Evolutionary conservation across 2,113 vertebrate species (phyloP).

Genomic region (Eonycteris spelaea): DNA sequence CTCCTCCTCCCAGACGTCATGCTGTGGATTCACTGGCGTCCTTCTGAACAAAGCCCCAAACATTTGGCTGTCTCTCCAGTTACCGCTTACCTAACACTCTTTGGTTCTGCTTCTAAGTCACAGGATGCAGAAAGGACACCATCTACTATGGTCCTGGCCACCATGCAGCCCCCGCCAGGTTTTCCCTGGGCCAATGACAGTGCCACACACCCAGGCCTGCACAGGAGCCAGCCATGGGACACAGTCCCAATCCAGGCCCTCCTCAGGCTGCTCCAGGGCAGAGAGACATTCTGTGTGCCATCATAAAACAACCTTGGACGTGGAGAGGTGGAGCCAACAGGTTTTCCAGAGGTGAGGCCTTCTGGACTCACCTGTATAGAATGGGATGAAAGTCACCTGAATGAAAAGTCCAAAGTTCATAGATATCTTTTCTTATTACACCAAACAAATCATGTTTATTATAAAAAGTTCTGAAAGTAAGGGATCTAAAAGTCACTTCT

Average conservation of each 20-base stretch:
- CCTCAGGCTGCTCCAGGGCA: background rate
- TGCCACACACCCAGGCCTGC: background rate
- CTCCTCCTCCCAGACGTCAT: background rate
- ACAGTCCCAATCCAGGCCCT: background rate
- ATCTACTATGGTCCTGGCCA: background rate
- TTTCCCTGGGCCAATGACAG: background rate
- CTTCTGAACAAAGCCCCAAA: slow-evolving; percentile 10
- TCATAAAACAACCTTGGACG: background rate
- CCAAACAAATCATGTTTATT: background rate
- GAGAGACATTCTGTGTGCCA: accelerated
- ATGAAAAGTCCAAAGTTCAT: background rate
- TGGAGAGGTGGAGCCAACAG: accelerated
- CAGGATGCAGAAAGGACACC: background rate
- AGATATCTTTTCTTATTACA: background rate
- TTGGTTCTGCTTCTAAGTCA: background rate
- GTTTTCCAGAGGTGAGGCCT: background rate
- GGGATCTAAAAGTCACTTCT: background rate
- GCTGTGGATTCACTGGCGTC: background rate
- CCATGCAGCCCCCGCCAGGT: accelerated
- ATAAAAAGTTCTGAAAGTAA: background rate
- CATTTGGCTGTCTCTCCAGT: slow-evolving; percentile 6
- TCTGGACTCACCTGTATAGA: background rate
- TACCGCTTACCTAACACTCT: background rate
- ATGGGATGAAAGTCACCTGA: background rate
- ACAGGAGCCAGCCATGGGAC: background rate